Evolutionary conservation across 2,888 invertebrate genomes (phyloP).

Genomic region (Apotomis capreana): DNA sequence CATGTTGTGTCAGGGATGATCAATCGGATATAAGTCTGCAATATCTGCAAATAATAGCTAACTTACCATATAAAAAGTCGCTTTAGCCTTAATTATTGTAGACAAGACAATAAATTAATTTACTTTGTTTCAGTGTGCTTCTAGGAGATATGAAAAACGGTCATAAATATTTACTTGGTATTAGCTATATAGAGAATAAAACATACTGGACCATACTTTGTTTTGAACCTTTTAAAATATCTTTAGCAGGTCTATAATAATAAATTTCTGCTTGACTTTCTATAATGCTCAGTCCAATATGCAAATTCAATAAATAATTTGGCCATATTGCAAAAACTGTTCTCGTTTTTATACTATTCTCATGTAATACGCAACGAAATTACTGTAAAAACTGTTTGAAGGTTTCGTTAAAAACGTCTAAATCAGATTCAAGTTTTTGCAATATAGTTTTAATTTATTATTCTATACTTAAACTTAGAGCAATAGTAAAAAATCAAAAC

Average conservation of each 20-base stretch:
- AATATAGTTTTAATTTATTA: neutral
- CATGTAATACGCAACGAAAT: too few relatives aligned
- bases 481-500: slow-evolving; percentile 27
- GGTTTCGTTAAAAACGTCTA: too few relatives aligned
- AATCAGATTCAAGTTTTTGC: neutral
- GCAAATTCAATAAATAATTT: neutral
- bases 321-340: neutral
- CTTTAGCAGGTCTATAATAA: too few relatives aligned
- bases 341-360: too few relatives aligned
- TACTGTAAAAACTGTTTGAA: too few relatives aligned
- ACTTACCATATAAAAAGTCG: slow-evolving; percentile 29
- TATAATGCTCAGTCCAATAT: neutral
- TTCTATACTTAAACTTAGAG: neutral
- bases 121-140: slow-evolving; percentile 13
- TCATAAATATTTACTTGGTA: neutral
- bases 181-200: neutral
- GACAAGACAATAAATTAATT: slow-evolving; percentile 17
- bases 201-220: slow-evolving; percentile 7
- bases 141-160: neutral
- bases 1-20: slow-evolving; percentile 10
- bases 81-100: slow-evolving; percentile 28
- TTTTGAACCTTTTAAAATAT: too few relatives aligned
- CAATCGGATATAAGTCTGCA: neutral
- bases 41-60: slow-evolving; percentile 24
- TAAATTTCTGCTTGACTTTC: neutral